Evolutionary conservation across 2,888 invertebrate genomes (phyloP), one percentile per base, ranked within the genome.

Genomic region (Notocelia uddmanniana): DNA sequence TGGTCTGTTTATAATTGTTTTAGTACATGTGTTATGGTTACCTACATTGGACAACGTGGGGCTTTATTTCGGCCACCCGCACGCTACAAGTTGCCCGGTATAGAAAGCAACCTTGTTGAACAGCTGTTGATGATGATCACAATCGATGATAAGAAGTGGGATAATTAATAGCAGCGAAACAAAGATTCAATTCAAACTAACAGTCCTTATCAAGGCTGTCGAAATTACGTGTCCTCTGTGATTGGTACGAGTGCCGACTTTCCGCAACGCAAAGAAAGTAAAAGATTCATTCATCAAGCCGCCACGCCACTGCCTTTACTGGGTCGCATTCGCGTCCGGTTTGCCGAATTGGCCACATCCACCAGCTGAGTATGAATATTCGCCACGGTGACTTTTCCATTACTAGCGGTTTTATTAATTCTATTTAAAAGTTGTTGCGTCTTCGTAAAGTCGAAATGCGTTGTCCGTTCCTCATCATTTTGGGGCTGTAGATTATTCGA

Each of bases 331-430:
- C 81, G 84, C 82, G 90, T 90, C 91, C 92, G 92, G 91, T 89
- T 89, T 85, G 84, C 87, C 88, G 88, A 89, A 92, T 91, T 89
- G 92, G 90, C 90, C 85, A 91, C 92, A 86, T 89, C 87, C 90
- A 90, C 91, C 34, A 89, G 90, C 88, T 89, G 89, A 89, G 86
- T 90, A 86, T 89, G 83, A 86, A 89, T 85, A 87, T 88, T 87
- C 80, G 85, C 82, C 84, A 83, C 19, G 31, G 13, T 57, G 19
- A 57, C 31, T 19, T 63, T n/a, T 57, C 31, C 8, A 31, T 31
- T n/a, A n/a, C n/a, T n/a, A 31, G 31, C 8, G 0, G 3, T 31
- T 5, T 31, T 31, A 31, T 2, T 31, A 26, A 5, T 8, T 31
- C 0, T 31, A 31, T 31, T 31, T 31, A 31, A 31, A 31, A 31